Conservation (phyloP, 2,113 vertebrate species). For the Sinocyclocheilus anshuiensis region DNA sequence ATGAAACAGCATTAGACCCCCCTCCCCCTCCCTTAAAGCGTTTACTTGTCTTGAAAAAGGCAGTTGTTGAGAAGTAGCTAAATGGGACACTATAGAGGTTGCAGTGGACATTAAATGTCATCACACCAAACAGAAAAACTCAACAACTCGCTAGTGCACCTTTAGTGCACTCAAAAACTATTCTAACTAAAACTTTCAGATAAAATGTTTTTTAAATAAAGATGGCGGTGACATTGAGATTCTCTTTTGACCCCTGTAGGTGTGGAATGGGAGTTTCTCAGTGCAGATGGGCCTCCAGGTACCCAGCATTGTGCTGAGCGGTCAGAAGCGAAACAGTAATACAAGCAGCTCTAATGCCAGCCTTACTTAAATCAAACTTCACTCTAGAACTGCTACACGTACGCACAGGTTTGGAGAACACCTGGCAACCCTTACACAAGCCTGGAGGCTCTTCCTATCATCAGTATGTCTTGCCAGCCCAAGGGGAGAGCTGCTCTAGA, state of each 20-base stretch:
- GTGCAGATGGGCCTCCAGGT: constrained; percentile 90
- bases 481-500: constrained; percentile 14
- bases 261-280: constrained; percentile 94
- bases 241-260: constrained; percentile 71
- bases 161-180: too few relatives aligned
- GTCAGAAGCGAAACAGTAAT: constrained; percentile 89
- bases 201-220: too few relatives aligned
- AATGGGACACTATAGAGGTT: too few relatives aligned
- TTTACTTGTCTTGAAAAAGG: too few relatives aligned
- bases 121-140: too few relatives aligned
- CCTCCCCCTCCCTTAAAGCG: too few relatives aligned
- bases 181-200: too few relatives aligned
- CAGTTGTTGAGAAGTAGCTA: too few relatives aligned
- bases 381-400: constrained; percentile 53
- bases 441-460: constrained; percentile 5
- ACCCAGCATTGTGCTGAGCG: constrained; percentile 84
- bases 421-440: background rate
- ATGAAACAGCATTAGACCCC: too few relatives aligned
- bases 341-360: constrained; percentile 95
- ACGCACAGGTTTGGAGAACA: constrained; percentile 25
- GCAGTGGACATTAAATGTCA: too few relatives aligned
- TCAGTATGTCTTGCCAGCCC: constrained; percentile 1
- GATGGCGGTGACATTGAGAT: background rate
- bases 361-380: constrained; percentile 77
- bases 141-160: too few relatives aligned